Conservation (phyloP, 2,888 invertebrate species). For the Drosophila putrida region DNA sequence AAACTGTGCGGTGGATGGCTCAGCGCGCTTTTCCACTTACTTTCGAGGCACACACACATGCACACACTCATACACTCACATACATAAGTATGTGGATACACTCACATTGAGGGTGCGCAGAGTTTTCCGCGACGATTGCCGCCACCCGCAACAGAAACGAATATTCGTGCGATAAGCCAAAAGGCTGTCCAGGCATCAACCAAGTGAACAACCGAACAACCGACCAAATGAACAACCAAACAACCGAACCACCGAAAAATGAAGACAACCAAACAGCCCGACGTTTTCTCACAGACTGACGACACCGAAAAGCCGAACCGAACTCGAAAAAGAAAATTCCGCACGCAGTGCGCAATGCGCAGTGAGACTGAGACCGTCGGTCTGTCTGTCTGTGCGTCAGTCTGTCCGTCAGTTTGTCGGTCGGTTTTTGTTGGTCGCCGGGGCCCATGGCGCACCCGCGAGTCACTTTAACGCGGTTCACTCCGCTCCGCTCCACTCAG, state of each 20-base stretch:
- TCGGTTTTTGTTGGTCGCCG: slow-evolving; percentile 32
- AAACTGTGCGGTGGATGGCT: slow-evolving; percentile 54
- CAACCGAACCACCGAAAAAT: slow-evolving; percentile 24
- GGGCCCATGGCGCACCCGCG: slow-evolving; percentile 82
- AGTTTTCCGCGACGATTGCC: slow-evolving; percentile 64
- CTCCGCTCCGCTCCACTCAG: slow-evolving; percentile 41
- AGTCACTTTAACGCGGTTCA: slow-evolving; percentile 75
- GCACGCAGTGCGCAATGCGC: slow-evolving; percentile 72
- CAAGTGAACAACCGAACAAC: slow-evolving; percentile 17
- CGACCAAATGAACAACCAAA: slow-evolving; percentile 17
- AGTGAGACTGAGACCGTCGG: slow-evolving; percentile 51
- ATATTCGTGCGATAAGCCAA: slow-evolving; percentile 61
- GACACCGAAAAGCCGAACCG: slow-evolving; percentile 58
- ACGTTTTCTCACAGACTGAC: slow-evolving; percentile 83
- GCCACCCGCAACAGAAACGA: slow-evolving; percentile 65
- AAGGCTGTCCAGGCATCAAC: slow-evolving; percentile 42
- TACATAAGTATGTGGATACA: slow-evolving; percentile 14
- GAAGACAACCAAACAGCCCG: slow-evolving; percentile 69
- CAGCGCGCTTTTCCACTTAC: slow-evolving; percentile 64
- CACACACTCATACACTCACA: slow-evolving; percentile 23
- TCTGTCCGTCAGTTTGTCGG: background rate
- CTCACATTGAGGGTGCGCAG: slow-evolving; percentile 63
- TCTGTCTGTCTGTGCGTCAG: background rate
- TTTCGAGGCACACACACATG: slow-evolving; percentile 36
- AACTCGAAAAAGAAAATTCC: slow-evolving; percentile 74